Evolutionary conservation across 2,888 invertebrate species (phyloP), one percentile per base, ranked within the genome.

Genomic region (Caprella mutica): DNA sequence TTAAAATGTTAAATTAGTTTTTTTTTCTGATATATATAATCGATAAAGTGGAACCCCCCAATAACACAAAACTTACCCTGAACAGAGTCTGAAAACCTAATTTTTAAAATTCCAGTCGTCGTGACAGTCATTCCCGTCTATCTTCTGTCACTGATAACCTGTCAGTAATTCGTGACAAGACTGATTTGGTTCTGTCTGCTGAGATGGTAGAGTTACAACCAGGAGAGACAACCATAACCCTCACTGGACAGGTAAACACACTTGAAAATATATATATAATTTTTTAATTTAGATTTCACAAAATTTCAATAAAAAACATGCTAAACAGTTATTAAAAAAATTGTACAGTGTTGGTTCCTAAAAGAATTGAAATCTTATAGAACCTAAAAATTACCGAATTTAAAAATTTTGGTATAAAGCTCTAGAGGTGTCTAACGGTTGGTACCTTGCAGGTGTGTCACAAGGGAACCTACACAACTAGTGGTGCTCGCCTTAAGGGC

Each of bases 391-490:
- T n/a, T n/a, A n/a, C n/a, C n/a, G n/a, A n/a, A n/a, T 14, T 9
- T 35, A 35, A 67, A 59, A 39, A 69, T 70, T 58, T 65, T 70
- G 67, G 71, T 72, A 66, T 71, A 70, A 42, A 61, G 74, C 38
- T 73, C 80, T 82, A 0, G 79, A 78, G 35, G 77, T 80, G 52
- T 80, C 82, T 52, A 58, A 61, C n/a, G 57, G 61, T 29, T 88
- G 87, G 0, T 76, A 77, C 40, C 87, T 83, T 72, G 80, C 78
- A 68, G 75, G 87, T 30, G 82, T n/a, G n/a, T n/a, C n/a, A n/a
- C n/a, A n/a, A n/a, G n/a, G n/a, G n/a, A n/a, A n/a, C n/a, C n/a
- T n/a, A n/a, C n/a, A n/a, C n/a, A n/a, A n/a, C n/a, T n/a, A n/a
- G n/a, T n/a, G n/a, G n/a, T n/a, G n/a, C n/a, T n/a, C n/a, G n/a